Base-by-base conservation (phyloP, 1,140 invertebrate species). In the Bradysia coprophila region DNA sequence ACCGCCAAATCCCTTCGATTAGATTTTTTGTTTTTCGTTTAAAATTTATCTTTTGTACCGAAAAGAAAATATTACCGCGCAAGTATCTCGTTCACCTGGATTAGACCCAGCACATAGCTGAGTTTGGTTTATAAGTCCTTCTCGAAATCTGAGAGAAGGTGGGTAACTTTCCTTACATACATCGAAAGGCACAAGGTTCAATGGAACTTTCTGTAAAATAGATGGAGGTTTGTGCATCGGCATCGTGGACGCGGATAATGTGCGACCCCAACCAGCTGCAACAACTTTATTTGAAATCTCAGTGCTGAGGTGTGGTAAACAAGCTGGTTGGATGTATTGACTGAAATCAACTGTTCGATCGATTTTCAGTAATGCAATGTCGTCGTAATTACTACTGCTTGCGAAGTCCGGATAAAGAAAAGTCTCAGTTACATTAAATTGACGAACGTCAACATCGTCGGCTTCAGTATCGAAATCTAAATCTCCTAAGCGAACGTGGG, bases 51-150 rank as follows among this genome's bases (percentile, higher is more conserved):
- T 36, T 36, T 6, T n/a, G 10, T 9, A n/a, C 18, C 8, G 28
- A n/a, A 31, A 31, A 9, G 8, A n/a, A 9, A 8, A 16, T n/a
- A 9, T 15, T 6, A 16, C 78, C 66, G 83, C 78, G 50, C 83
- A 86, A 0, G 81, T 81, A 49, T 87, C 83, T 46, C 73, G 75
- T 2, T 77, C 78, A 0, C 77, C 77, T 28, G 68, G 57, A 28
- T 76, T 56, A 38, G 73, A 64, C 1, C 81, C 81, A 0, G 81
- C 84, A 51, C 82, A 87, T 34, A 88, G 48, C 61, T 83, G 76
- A 0, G 58, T 31, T 31, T 31, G 8, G 28, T 9, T n/a, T 9
- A 9, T n/a, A 31, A 31, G 8, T 31, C 28, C 28, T 31, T n/a
- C 8, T 8, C 28, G 8, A 31, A 31, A n/a, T n/a, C n/a, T 8